Percentiles rank a stretch among this genome's conserved stretches.
Evolutionary conservation across 23 tunicate genomes (phyloP).

Genomic region (Styela plicata): DNA sequence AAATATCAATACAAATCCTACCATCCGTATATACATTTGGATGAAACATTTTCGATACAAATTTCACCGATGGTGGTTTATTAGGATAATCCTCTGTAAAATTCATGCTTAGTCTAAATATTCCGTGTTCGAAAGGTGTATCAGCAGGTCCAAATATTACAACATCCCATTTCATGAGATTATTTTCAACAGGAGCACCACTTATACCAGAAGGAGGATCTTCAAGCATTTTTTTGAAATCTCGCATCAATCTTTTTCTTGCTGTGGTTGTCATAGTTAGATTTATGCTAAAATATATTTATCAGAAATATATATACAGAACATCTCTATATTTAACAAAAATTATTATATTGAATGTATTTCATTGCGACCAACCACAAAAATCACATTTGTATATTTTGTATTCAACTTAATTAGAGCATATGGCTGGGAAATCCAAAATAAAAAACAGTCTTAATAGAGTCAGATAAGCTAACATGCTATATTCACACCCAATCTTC

Average conservation of each 20-base stretch:
- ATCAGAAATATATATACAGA: too few relatives aligned
- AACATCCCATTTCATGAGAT: constrained; percentile 51
- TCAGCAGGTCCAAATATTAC: constrained; percentile 46
- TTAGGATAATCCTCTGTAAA: constrained; percentile 53
- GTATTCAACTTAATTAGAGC: too few relatives aligned
- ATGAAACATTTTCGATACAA: constrained; percentile 43
- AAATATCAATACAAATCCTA: constrained; percentile 85
- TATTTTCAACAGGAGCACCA: constrained; percentile 38
- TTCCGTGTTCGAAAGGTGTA: constrained; percentile 54
- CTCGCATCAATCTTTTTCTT: constrained; percentile 46
- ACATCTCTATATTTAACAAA: too few relatives aligned
- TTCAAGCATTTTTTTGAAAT: constrained; percentile 39
- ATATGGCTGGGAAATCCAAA: too few relatives aligned
- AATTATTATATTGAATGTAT: too few relatives aligned
- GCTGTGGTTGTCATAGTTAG: constrained; percentile 30
- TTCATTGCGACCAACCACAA: too few relatives aligned
- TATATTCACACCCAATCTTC: too few relatives aligned
- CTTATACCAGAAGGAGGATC: constrained; percentile 50
- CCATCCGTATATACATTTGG: constrained; percentile 96
- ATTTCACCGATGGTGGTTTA: constrained; percentile 40
- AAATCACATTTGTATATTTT: too few relatives aligned
- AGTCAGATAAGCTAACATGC: too few relatives aligned
- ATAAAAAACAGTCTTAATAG: too few relatives aligned
- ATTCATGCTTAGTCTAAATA: constrained; percentile 22
- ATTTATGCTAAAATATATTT: too few relatives aligned